These are phyloP conservation scores for Gymnoscelis rufifasciata DNA, from an alignment of 2,888 invertebrate species.

Conservation along the genomic window DNA sequence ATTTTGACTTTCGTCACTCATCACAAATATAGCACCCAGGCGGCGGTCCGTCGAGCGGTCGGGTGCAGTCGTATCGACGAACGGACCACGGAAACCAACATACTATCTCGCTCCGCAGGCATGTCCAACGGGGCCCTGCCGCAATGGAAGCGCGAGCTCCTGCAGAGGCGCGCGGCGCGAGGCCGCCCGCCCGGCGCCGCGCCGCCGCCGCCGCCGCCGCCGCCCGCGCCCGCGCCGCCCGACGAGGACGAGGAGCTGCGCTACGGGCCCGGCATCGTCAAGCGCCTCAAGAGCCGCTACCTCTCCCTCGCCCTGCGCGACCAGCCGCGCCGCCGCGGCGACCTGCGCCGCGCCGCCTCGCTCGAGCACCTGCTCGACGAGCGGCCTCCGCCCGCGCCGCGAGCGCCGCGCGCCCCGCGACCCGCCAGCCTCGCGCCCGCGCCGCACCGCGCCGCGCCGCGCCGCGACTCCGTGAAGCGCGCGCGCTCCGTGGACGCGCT, in stretches of 20 bases:
- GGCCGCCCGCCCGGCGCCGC: conserved; percentile 41
- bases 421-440: conserved; percentile 45
- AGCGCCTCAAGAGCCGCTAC: conserved; percentile 91
- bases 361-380: conserved; percentile 91
- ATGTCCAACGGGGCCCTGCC: conserved; percentile 79
- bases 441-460: conserved; percentile 42
- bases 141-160: conserved; percentile 91
- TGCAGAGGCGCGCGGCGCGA: conserved; percentile 82
- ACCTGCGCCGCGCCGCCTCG: conserved; percentile 88
- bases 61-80: too few species aligned
- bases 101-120: conserved; percentile 36
- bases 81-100: neutral
- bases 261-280: conserved; percentile 95
- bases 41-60: too few species aligned
- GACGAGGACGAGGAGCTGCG: conserved; percentile 85
- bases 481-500: conserved; percentile 92
- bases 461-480: conserved; percentile 85
- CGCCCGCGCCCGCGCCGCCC: conserved; percentile 47
- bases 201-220: conserved; percentile 43
- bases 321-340: conserved; percentile 82
- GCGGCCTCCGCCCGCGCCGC: conserved; percentile 52
- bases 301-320: conserved; percentile 91
- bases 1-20: too few species aligned
- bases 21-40: too few species aligned
- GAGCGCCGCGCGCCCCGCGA: conserved; percentile 38